phyloP scores from a whole-genome alignment of 2,113 vertebrate species.

The human region GRCh38 chr14:72679501-72680000 shows the following conservation, averaged over 20 bases:
- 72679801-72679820: conserved; percentile 3
- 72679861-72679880: neutral
- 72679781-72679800: conserved; percentile 40
- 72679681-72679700: conserved; percentile 81
- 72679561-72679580: conserved; percentile 58
- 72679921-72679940: conserved; percentile 35
- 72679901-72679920: neutral
- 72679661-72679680: conserved; percentile 80
- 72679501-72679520: neutral
- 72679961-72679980: conserved; percentile 64
- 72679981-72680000: neutral
- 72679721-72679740: conserved; percentile 81
- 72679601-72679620: neutral
- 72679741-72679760: conserved; percentile 59
- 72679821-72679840: neutral
- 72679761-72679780: conserved; percentile 60
- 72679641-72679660: conserved; percentile 83
- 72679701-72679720: conserved; percentile 86
- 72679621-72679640: conserved; percentile 76
- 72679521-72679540: conserved; percentile 41
- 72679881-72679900: neutral
- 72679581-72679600: neutral
- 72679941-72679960: conserved; percentile 60
- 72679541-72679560: conserved; percentile 62
- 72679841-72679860: neutral